Evolutionary conservation across 92 coral and sea anemone genomes (phyloP).

Genomic region (Palythoa grandis): DNA sequence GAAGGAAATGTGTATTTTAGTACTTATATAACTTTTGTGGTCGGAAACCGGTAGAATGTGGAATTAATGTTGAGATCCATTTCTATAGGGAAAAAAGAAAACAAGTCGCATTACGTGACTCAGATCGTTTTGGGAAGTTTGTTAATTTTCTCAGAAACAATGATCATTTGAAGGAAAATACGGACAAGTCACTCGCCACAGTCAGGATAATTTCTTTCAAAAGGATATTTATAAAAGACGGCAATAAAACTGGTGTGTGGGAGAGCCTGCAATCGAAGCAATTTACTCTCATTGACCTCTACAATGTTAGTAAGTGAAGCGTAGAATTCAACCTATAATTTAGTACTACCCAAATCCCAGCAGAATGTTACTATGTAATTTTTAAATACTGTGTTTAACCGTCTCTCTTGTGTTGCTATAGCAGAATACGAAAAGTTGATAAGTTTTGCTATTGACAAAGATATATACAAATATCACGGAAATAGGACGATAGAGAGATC

Average conservation of each 20-base stretch:
- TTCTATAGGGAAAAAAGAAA: background rate
- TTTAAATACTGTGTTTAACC: background rate
- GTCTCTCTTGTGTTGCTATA: background rate
- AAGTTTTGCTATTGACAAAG: background rate
- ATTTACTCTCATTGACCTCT: background rate
- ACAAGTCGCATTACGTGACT: background rate
- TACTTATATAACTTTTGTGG: background rate
- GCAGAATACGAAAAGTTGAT: background rate
- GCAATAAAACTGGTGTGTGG: background rate
- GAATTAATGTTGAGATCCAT: background rate
- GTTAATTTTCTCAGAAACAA: background rate
- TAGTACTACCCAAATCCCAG: background rate
- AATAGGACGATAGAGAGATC: no score
- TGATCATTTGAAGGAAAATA: background rate
- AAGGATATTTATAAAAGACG: background rate
- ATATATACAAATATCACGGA: background rate
- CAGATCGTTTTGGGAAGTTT: background rate
- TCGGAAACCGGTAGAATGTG: constrained; percentile 12
- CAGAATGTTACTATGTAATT: background rate
- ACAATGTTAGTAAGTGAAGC: constrained; percentile 3
- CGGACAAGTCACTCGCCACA: background rate
- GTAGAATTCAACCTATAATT: constrained; percentile 21
- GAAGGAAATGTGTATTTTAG: constrained; percentile 30
- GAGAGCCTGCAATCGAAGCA: constrained; percentile 4
- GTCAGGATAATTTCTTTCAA: background rate